Base-by-base conservation (phyloP, 2,797 vertebrate species). In the Merluccius polli region DNA sequence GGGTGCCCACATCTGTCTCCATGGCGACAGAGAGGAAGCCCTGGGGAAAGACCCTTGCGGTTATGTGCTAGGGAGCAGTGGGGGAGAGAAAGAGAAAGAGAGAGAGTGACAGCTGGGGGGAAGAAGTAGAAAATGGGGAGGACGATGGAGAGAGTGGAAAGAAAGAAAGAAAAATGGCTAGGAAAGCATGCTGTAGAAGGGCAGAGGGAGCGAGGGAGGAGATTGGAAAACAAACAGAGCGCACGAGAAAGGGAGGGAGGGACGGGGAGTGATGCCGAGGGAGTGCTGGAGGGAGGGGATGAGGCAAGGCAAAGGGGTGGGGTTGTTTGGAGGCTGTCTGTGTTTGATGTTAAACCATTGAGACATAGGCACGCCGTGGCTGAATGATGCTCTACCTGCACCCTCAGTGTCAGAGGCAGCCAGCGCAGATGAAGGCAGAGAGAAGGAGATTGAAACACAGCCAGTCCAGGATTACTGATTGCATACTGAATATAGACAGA, bases 1-100 rank as follows among this genome's bases (percentile, higher is more conserved):
- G 84, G 86, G 84, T 69, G 74, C 82, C 83, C 77, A 74, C 81
- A 81, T 79, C 68, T 27, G 87, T 94, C 89, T 87, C 94, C 92
- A 94, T 93, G 91, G 89, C 83, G 89, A 94, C 92, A 72, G 83
- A 92, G 83, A 21, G 85, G 87, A 81, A 76, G 83, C 90, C 90
- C 89, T 80, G 83, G 85, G 90, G 91, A 90, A 76, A 85, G 88
- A 79, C 88, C 90, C 85, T 33, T 52, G 83, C 86, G 88, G 91
- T 88, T 86, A 83, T 80, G 33, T 65, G 82, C n/a, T n/a, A 82
- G 85, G 48, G 48, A 52, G 48, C 18, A 52, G 48, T 6, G 21
- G 18, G n/a, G 18, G 18, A n/a, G 18, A n/a, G 18, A 21, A 2
- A 52, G 1, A 52, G 2, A 52, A 7, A 52, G 48, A 52, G 48